Evolutionary conservation across 2,797 vertebrate genomes (phyloP), one percentile per base, ranked within the genome.

Genomic region (Odontamblyopus rebecca): DNA sequence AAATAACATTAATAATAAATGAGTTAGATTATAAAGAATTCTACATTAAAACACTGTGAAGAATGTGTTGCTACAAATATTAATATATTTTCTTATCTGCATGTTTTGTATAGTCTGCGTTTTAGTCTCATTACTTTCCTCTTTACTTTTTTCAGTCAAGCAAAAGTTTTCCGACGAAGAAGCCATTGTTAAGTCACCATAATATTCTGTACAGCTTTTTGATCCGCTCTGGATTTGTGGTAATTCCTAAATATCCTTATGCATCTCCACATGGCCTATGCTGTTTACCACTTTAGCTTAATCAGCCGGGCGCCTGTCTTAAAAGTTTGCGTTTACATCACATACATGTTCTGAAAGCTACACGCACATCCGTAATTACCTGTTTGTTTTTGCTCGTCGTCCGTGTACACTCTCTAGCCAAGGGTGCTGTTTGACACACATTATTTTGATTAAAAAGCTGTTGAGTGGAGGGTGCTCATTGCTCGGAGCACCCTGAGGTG

Each of bases 391-490:
- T 69, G 72, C 35, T 9, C 63, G 35, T 82, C 68, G 76, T 77
- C 48, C 41, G 54, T 70, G 73, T 26, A 41, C 64, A 67, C 73
- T 48, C 68, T 79, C 69, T 67, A 66, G 70, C 68, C 74, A 82
- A 73, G 54, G 15, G 56, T 63, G 70, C 75, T 61, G 82, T 82
- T 80, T 82, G 82, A 83, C 79, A 82, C 83, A 76, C 73, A 12
- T 75, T 80, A 80, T 87, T 89, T 82, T 78, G 84, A 92, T 90
- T 89, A 89, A 88, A 91, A 91, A 82, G 70, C 80, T 60, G 80
- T 88, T 87, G 71, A 23, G 65, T 75, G 77, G 84, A 85, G 89
- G 84, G 85, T 56, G 60, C 79, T 88, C 77, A 57, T 79, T n/a
- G 62, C 79, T 69, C 2, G 8, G 53, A 76, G 86, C 76, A 68